These are phyloP conservation scores for Deilephila elpenor DNA, from an alignment of 2,888 invertebrate species.

Conservation along the genomic window DNA sequence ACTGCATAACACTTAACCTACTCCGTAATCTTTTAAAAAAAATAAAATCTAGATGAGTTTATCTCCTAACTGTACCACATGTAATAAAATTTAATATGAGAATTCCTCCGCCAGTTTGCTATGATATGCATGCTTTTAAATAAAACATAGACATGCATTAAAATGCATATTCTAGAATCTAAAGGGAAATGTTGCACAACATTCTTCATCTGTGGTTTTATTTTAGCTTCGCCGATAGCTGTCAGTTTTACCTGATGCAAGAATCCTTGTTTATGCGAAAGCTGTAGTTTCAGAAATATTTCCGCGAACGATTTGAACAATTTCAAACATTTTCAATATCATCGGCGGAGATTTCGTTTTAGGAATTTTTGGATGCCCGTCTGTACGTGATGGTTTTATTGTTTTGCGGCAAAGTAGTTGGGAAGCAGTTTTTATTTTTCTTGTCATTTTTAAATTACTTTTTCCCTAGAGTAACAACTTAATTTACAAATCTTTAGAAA, in stretches of 20 bases:
- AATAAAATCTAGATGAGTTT: background rate
- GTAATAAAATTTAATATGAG: conserved; percentile 15
- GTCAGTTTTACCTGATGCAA: conserved; percentile 9
- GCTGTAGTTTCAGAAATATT: conserved; percentile 7
- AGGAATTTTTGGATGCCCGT: conserved; percentile 6
- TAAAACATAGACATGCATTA: background rate
- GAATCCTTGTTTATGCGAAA: background rate
- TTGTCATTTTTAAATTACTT: no score
- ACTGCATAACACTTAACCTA: no score
- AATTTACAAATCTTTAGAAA: no score
- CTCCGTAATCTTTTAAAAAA: no score
- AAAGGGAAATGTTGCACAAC: background rate
- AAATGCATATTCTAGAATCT: background rate
- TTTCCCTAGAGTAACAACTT: no score
- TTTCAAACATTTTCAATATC: background rate
- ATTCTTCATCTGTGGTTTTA: background rate
- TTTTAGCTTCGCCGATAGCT: background rate
- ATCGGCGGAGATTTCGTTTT: conserved; percentile 1
- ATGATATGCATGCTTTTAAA: conserved; percentile 1
- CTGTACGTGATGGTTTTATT: background rate
- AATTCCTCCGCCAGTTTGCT: background rate
- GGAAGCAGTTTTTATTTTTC: background rate
- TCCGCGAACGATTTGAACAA: background rate
- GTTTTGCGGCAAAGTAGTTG: background rate
- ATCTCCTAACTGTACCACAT: background rate